A percentile compares a stretch with the other conserved stretches of the same genome.
Conservation (phyloP, 2,888 invertebrate species). For the Himalopsyche kuldschensis region DNA sequence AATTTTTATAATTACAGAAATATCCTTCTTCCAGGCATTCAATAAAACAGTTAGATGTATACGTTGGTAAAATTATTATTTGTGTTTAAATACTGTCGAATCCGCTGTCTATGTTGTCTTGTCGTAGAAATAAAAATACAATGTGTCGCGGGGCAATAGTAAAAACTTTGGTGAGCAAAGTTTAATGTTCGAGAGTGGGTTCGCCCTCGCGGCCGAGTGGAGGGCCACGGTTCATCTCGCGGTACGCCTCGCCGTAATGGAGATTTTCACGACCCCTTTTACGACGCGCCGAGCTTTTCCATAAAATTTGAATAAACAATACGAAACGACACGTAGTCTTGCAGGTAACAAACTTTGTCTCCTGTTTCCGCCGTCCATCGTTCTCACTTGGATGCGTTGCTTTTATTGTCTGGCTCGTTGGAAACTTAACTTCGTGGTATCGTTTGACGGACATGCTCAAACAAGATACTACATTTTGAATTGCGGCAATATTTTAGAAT, state of each 20-base stretch:
- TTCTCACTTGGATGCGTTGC: background rate
- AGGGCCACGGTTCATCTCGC: constrained; percentile 3
- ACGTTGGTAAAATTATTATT: background rate
- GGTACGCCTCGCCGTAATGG: constrained; percentile 22
- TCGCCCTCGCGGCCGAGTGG: background rate
- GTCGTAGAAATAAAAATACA: constrained; percentile 1
- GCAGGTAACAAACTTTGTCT: background rate
- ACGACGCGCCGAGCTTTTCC: constrained; percentile 27
- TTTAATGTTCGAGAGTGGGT: constrained; percentile 4
- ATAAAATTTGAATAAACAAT: constrained; percentile 38
- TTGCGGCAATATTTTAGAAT: too few species aligned
- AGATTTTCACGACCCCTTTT: constrained; percentile 25
- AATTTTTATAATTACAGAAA: too few species aligned
- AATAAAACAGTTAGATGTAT: too few species aligned
- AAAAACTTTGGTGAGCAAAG: constrained; percentile 16
- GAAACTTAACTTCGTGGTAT: background rate
- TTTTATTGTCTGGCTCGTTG: background rate
- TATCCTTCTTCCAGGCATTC: too few species aligned
- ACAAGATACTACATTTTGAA: too few species aligned
- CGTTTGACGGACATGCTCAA: background rate
- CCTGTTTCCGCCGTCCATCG: too few species aligned
- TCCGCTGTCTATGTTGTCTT: background rate
- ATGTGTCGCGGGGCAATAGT: constrained; percentile 21
- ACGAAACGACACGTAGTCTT: constrained; percentile 22
- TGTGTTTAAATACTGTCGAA: background rate